Conservation (phyloP, 2,113 vertebrate genomes). For the Poecilia latipinna region DNA sequence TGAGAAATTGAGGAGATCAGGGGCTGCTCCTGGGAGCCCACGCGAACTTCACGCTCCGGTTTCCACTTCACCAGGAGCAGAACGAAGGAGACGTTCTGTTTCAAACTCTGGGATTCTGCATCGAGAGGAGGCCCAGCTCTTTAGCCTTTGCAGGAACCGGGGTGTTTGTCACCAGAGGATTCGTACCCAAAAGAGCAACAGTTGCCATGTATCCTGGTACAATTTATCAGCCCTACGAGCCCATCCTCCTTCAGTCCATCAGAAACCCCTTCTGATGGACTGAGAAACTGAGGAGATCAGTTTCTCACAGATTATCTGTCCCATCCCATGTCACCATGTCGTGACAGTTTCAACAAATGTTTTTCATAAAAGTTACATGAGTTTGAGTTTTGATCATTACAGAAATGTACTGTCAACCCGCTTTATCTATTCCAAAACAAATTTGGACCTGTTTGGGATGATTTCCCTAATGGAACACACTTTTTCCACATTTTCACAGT, state of each 20-base stretch:
- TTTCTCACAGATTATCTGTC: no score
- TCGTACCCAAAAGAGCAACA: conserved; percentile 79
- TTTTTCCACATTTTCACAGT: no score
- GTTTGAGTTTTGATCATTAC: no score
- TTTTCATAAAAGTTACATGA: no score
- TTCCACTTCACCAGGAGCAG: conserved; percentile 17
- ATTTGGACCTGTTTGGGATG: no score
- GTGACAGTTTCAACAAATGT: no score
- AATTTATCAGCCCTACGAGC: conserved; percentile 90
- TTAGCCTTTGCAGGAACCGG: conserved; percentile 87
- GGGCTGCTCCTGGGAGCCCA: conserved; percentile 49
- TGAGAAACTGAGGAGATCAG: no score
- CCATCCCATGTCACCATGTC: no score
- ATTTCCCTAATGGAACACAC: no score
- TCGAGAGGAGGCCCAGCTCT: conserved; percentile 81
- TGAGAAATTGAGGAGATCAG: no score
- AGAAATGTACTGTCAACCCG: no score
- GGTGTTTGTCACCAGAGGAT: conserved; percentile 87
- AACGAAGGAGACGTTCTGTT: conserved; percentile 75
- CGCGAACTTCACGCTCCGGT: conserved; percentile 56
- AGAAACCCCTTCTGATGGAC: conserved; percentile 84
- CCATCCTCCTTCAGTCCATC: conserved; percentile 94
- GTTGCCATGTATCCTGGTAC: conserved; percentile 95
- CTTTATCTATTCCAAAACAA: no score
- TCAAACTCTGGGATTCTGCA: conserved; percentile 84